These are phyloP conservation scores for Tretioscincus oriximinensis DNA, from an alignment of 2,113 vertebrate species.

Conservation along the genomic window DNA sequence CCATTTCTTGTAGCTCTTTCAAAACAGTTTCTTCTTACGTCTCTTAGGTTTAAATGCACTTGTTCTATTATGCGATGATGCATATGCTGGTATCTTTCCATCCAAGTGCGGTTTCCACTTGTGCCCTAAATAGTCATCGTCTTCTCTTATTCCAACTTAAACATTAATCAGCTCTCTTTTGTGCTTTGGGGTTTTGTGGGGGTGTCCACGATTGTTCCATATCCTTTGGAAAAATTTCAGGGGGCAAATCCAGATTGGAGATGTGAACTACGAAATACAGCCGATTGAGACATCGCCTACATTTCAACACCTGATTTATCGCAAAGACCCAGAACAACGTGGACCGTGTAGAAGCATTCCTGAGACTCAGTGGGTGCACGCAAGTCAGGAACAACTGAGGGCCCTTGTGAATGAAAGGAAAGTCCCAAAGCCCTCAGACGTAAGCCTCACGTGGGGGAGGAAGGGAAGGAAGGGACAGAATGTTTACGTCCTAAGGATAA, in stretches of 20 bases:
- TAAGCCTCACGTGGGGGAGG: background rate
- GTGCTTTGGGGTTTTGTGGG: no score
- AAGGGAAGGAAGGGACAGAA: background rate
- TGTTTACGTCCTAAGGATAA: no score
- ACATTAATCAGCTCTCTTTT: no score
- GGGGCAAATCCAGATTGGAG: background rate
- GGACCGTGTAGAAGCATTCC: background rate
- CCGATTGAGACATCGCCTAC: background rate
- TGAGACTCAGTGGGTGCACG: background rate
- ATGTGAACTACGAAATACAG: background rate
- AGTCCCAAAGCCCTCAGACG: background rate
- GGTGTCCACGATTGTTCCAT: no score
- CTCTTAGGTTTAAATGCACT: no score
- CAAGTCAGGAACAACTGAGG: background rate
- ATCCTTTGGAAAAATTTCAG: background rate
- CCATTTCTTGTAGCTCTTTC: no score
- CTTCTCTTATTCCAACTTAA: no score
- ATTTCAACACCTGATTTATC: conserved; percentile 3
- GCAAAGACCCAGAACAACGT: background rate
- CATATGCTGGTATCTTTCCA: no score
- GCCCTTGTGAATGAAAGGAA: fast-evolving
- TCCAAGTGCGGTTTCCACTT: no score
- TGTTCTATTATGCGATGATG: no score
- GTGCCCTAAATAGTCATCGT: no score
- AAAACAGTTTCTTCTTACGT: no score